Evolutionary conservation across 1,140 invertebrate species (phyloP), one percentile per base, ranked within the genome.

Genomic region (Trinorchestia longiramus): DNA sequence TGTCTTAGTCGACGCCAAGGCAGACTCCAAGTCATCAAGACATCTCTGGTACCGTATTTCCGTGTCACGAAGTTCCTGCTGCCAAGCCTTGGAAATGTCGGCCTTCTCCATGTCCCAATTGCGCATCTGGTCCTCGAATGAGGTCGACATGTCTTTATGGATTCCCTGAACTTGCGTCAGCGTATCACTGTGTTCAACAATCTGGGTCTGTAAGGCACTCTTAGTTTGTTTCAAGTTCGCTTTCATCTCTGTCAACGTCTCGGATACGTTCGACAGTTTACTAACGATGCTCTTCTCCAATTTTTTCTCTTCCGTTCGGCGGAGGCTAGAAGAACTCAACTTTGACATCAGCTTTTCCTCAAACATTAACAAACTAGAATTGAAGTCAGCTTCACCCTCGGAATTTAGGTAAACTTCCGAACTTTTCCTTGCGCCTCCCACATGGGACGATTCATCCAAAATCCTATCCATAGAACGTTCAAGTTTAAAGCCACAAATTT

Each of bases 121-220:
- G 62, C 62, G 62, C 62, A 77, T 15, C 3, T 77, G 62, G 62
- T 77, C 62, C 36, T 77, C 62, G 36, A 77, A 77, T 77, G 62
- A 77, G 15, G 62, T 77, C 15, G 62, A 77, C 62, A 77, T 77
- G 62, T 77, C 62, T 77, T 77, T 77, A 77, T 77, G 62, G 28
- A 77, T 23, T 77, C 62, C 62, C 62, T 77, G 62, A 77, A 77
- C 62, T 77, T 77, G 88, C 88, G 6, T 28, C 88, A 90, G n/a
- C 8, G 41, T 28, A 4, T 90, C 41, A 17, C 36, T 41, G 15
- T 90, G 88, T 90, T 90, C 41, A 42, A 17, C 43, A 28, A 90
- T 90, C 4, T 90, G 88, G 43, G n/a, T 43, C 88, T 90, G 41
- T 90, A 90, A 90, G 88, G 88, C 88, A 42, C 88, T 41, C 43